Evolutionary conservation across 2,113 vertebrate genomes (phyloP).

Genomic region (Dinomys branickii): DNA sequence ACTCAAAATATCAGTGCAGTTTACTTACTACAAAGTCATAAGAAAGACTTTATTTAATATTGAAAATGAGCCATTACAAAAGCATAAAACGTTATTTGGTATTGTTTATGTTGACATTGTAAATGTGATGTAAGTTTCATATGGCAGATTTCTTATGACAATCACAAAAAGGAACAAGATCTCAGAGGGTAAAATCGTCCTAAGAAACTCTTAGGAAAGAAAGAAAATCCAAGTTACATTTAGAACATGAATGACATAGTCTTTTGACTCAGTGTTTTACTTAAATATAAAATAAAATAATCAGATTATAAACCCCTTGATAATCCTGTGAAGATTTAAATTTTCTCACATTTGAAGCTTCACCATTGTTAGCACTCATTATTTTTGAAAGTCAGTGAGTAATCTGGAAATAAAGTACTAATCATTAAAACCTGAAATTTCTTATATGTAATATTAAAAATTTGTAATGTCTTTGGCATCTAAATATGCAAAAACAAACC

Average conservation of each 20-base stretch:
- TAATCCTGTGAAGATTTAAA: background rate
- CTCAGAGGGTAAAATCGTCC: background rate
- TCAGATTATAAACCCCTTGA: background rate
- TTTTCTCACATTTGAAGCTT: background rate
- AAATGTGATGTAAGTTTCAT: background rate
- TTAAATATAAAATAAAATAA: background rate
- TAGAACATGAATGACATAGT: background rate
- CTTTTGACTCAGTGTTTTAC: background rate
- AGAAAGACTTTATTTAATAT: background rate
- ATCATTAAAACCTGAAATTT: background rate
- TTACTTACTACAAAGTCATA: background rate
- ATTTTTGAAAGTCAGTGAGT: background rate
- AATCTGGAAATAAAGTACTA: background rate
- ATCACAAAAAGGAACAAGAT: background rate
- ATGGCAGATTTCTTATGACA: background rate
- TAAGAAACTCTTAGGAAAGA: background rate
- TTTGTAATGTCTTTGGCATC: background rate
- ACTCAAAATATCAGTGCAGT: background rate
- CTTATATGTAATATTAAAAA: background rate
- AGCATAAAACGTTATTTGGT: background rate
- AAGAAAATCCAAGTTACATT: background rate
- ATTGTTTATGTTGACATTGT: background rate
- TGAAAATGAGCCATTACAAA: too few relatives aligned
- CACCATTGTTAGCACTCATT: background rate
- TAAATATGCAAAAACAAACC: background rate